These are phyloP conservation scores for Diarsia rubi DNA, from an alignment of 2,888 invertebrate species.

Conservation along the genomic window DNA sequence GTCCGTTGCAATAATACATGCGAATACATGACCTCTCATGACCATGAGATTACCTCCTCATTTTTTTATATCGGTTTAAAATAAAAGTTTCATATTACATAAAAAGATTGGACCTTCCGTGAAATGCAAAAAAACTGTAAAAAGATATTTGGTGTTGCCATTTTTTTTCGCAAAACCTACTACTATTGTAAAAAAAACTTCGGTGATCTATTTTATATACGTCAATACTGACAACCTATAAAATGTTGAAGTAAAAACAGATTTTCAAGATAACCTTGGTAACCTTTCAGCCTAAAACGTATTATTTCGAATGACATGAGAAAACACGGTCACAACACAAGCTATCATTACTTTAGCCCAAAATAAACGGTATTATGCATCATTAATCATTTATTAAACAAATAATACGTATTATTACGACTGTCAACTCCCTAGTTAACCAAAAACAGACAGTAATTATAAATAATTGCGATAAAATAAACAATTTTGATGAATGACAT, in stretches of 20 bases:
- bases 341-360: constrained; percentile 20
- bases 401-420: constrained; percentile 41
- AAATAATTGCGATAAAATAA: constrained; percentile 60
- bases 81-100: background rate
- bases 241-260: background rate
- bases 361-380: constrained; percentile 22
- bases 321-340: background rate
- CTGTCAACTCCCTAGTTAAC: constrained; percentile 52
- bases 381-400: constrained; percentile 52
- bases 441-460: constrained; percentile 56
- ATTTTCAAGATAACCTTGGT: background rate
- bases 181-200: background rate
- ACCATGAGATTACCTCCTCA: too few species aligned
- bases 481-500: constrained; percentile 52
- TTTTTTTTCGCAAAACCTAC: background rate
- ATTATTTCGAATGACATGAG: constrained; percentile 31
- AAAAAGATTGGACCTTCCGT: background rate
- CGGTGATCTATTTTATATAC: background rate
- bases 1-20: background rate
- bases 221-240: background rate
- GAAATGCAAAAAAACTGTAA: background rate
- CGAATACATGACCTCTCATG: background rate
- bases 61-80: background rate
- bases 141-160: background rate
- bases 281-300: background rate